phyloP scores from a whole-genome alignment of 2,113 vertebrate species.

The Canis aureus region DNA sequence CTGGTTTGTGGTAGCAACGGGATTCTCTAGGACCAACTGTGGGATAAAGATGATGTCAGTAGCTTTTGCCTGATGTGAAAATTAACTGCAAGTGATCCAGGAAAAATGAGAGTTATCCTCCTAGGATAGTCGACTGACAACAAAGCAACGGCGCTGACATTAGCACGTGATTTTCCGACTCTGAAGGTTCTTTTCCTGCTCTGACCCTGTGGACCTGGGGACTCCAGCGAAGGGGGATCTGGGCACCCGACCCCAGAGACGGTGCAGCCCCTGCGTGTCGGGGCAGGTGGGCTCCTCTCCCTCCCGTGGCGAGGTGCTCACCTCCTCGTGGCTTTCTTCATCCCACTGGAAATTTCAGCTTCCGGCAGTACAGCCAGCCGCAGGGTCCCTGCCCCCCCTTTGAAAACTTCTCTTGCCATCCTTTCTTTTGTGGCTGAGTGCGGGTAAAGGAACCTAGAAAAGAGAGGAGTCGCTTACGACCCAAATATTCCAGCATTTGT shows the following conservation, averaged over 20 bases:
- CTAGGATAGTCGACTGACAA: slow-evolving; percentile 27
- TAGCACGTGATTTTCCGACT: background rate
- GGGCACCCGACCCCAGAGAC: background rate
- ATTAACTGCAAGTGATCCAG: background rate
- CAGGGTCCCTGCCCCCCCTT: background rate
- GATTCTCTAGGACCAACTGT: background rate
- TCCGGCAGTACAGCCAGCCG: background rate
- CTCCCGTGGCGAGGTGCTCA: background rate
- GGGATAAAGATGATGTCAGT: background rate
- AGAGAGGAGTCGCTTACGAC: background rate
- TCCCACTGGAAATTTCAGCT: background rate
- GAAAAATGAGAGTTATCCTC: background rate
- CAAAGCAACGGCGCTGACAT: background rate
- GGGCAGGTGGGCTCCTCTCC: background rate
- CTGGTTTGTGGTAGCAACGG: background rate
- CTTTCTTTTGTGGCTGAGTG: background rate
- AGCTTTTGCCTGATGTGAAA: slow-evolving; percentile 9
- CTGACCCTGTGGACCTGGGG: background rate
- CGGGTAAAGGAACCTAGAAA: background rate
- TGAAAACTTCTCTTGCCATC: background rate
- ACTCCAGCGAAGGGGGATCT: background rate
- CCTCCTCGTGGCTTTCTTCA: slow-evolving; percentile 34
- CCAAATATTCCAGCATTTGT: background rate
- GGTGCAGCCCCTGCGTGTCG: background rate
- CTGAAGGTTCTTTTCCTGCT: background rate